phyloP scores from a whole-genome alignment of 2,888 invertebrate species.

The Caenorhabditis sinica region DNA sequence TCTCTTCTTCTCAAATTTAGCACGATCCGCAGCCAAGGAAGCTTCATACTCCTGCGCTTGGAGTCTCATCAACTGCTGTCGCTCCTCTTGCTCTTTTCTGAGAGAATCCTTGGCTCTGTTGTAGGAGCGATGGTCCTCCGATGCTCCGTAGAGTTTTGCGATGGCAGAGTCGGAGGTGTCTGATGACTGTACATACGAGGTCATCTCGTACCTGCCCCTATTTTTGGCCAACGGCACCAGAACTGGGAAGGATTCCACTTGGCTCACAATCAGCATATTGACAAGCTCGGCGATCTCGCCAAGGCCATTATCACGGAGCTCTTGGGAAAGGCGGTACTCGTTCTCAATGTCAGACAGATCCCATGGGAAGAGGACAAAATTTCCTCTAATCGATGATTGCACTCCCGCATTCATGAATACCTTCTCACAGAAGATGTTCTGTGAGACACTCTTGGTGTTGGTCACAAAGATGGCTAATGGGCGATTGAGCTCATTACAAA shows the following conservation, averaged over 20 bases:
- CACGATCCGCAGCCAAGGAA: constrained; percentile 75
- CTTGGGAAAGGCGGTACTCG: background rate
- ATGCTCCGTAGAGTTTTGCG: background rate
- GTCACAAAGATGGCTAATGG: constrained; percentile 96
- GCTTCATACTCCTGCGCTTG: constrained; percentile 78
- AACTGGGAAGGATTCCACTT: constrained; percentile 72
- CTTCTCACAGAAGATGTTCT: constrained; percentile 90
- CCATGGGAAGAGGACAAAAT: constrained; percentile 97
- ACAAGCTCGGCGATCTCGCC: constrained; percentile 42
- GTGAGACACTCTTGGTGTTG: constrained; percentile 94
- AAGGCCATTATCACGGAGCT: constrained; percentile 55
- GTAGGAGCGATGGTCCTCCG: constrained; percentile 33
- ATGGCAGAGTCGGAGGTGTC: background rate
- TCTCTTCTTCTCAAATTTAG: constrained; percentile 72
- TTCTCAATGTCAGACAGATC: constrained; percentile 89
- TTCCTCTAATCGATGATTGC: constrained; percentile 91
- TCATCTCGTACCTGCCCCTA: constrained; percentile 42
- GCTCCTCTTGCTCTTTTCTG: constrained; percentile 46
- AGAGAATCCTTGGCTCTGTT: constrained; percentile 43
- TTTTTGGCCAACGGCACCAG: constrained; percentile 73
- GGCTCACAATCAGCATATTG: constrained; percentile 10
- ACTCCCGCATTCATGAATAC: constrained; percentile 92
- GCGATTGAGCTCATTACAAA: constrained; percentile 88
- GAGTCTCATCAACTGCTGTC: constrained; percentile 74
- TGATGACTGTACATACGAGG: background rate